These are phyloP conservation scores for Atlantisia rogersi DNA, from an alignment of 2,113 vertebrate species.

Conservation along the genomic window DNA sequence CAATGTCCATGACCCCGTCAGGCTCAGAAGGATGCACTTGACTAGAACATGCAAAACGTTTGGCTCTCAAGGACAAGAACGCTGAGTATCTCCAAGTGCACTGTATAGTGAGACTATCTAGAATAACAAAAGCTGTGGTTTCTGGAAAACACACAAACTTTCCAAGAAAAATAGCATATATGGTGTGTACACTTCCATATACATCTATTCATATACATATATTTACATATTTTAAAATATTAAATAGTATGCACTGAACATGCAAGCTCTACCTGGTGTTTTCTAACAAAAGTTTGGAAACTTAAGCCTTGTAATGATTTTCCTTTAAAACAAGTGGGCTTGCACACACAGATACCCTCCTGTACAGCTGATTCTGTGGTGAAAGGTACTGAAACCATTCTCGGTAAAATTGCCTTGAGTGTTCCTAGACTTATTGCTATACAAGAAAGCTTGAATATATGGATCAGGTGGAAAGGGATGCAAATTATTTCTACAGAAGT, in stretches of 20 bases:
- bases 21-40: neutral
- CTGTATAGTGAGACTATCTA: neutral
- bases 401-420: neutral
- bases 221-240: neutral
- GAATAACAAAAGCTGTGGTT: neutral
- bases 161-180: neutral
- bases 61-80: constrained; percentile 4
- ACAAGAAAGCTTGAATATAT: neutral
- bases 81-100: neutral
- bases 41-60: neutral
- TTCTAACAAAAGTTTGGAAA: neutral
- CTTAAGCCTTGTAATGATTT: neutral
- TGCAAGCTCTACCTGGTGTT: neutral
- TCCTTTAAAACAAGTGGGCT: neutral
- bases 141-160: neutral
- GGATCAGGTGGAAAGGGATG: neutral
- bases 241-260: neutral
- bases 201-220: no score
- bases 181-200: neutral
- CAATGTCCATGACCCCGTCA: constrained; percentile 17
- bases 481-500: neutral
- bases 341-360: neutral
- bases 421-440: neutral
- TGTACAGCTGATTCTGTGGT: neutral
- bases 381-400: neutral